A percentile compares a stretch with the other conserved stretches of the same genome.
phyloP scores from a whole-genome alignment of 2,888 invertebrate species.

The Adelphocoris suturalis region DNA sequence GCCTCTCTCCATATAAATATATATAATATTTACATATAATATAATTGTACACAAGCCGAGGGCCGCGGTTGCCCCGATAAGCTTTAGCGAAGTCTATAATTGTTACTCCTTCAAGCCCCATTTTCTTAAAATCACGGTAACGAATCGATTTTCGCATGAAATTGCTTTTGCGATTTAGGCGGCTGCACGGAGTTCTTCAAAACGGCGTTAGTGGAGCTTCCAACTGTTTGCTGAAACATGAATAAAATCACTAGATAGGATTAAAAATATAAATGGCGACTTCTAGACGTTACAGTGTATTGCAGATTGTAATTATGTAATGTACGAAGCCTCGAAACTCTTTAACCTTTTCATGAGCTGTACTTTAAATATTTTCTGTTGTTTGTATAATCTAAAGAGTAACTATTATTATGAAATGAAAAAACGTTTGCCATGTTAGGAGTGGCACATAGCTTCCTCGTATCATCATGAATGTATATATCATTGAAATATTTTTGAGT shows the following conservation, averaged over 20 bases:
- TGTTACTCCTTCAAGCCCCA: not conserved
- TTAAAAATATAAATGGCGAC: too few species aligned
- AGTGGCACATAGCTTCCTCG: too few species aligned
- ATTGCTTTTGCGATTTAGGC: not conserved
- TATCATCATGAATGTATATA: too few species aligned
- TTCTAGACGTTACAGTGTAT: too few species aligned
- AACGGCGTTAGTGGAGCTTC: conserved; percentile 85
- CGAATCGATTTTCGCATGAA: not conserved
- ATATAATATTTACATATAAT: conserved; percentile 42
- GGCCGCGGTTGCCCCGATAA: conserved; percentile 6
- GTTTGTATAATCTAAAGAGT: too few species aligned
- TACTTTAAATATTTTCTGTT: too few species aligned
- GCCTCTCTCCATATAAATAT: conserved; percentile 8
- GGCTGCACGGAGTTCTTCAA: not conserved
- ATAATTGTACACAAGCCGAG: conserved; percentile 30
- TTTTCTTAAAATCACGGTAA: not conserved
- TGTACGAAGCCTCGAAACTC: too few species aligned
- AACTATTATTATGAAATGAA: too few species aligned
- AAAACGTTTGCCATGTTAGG: too few species aligned
- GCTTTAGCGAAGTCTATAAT: conserved; percentile 32
- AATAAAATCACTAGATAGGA: not conserved
- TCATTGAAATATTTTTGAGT: too few species aligned
- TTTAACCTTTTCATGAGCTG: too few species aligned
- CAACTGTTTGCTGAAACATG: conserved; percentile 87
- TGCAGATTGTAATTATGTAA: too few species aligned